Conservation (phyloP, 2,888 invertebrate species). For the Salticus scenicus region DNA sequence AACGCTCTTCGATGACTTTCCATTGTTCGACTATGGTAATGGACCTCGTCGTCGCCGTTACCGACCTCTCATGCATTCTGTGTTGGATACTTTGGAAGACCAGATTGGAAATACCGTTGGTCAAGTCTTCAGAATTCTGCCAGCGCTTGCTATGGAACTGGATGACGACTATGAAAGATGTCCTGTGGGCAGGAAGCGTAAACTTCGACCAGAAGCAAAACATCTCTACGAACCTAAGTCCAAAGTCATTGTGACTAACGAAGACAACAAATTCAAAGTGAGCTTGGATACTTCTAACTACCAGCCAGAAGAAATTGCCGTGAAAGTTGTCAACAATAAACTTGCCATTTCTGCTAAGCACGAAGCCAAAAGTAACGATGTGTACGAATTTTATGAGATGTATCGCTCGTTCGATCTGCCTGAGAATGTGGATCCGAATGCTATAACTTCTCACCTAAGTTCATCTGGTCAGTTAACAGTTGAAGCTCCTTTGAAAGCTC, state of each 20-base stretch:
- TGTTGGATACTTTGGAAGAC: constrained; percentile 26
- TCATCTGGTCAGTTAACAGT: constrained; percentile 27
- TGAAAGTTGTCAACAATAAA: constrained; percentile 29
- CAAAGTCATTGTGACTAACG: constrained; percentile 15
- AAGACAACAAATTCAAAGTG: constrained; percentile 37
- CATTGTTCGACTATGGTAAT: neutral
- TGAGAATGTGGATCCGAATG: constrained; percentile 22
- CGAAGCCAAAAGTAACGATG: constrained; percentile 28
- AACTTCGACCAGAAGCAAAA: neutral
- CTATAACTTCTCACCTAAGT: constrained; percentile 19
- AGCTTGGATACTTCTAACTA: constrained; percentile 29
- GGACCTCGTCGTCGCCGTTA: neutral
- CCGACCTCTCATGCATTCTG: neutral
- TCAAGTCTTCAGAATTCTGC: constrained; percentile 11
- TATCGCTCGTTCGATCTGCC: constrained; percentile 26
- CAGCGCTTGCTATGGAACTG: neutral
- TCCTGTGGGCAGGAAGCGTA: neutral
- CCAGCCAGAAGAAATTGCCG: constrained; percentile 30
- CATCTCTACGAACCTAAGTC: constrained; percentile 23
- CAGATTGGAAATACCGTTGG: constrained; percentile 15
- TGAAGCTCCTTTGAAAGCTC: constrained; percentile 22
- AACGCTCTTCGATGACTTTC: constrained; percentile 18
- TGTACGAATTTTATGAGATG: constrained; percentile 46
- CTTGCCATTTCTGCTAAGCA: constrained; percentile 37
- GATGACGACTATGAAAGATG: constrained; percentile 20